Conservation (phyloP, 2,888 invertebrate genomes). For the Caenorhabditis wallacei region DNA sequence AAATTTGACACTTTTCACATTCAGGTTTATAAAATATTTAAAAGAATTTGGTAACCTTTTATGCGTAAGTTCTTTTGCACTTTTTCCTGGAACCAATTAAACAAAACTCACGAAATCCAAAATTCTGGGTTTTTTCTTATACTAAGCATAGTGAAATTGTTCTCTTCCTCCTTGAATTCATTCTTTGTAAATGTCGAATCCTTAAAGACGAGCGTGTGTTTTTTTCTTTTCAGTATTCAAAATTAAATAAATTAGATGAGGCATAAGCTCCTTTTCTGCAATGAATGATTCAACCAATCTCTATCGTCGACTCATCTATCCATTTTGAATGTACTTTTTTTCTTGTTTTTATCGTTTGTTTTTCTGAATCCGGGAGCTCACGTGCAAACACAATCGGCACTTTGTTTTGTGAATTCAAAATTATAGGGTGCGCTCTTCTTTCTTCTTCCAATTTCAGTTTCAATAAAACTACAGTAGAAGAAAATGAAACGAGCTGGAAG, state of each 20-base stretch:
- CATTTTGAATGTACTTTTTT: conserved; percentile 30
- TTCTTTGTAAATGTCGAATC: not conserved
- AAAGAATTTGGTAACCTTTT: not conserved
- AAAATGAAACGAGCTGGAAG: conserved; percentile 12
- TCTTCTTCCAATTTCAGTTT: conserved; percentile 2
- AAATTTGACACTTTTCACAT: conserved; percentile 2
- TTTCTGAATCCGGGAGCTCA: conserved; percentile 3
- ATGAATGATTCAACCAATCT: conserved; percentile 23
- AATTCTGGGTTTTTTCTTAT: not conserved
- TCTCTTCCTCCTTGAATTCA: not conserved
- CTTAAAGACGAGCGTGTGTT: not conserved
- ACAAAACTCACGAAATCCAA: not conserved
- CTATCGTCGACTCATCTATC: not conserved
- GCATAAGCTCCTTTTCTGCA: conserved; percentile 11
- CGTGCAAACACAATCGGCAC: not conserved
- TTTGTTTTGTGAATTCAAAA: conserved; percentile 16
- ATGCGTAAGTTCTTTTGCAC: not conserved
- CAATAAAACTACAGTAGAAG: conserved; percentile 51
- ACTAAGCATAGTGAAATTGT: not conserved
- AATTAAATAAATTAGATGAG: conserved; percentile 51
- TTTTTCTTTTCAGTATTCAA: conserved; percentile 25
- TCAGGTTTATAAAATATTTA: not conserved
- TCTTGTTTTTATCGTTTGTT: not conserved
- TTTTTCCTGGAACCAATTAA: not conserved
- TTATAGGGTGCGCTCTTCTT: conserved; percentile 13